These are phyloP conservation scores for Geophilus truncorum DNA, from an alignment of 2,888 invertebrate species.

Conservation along the genomic window DNA sequence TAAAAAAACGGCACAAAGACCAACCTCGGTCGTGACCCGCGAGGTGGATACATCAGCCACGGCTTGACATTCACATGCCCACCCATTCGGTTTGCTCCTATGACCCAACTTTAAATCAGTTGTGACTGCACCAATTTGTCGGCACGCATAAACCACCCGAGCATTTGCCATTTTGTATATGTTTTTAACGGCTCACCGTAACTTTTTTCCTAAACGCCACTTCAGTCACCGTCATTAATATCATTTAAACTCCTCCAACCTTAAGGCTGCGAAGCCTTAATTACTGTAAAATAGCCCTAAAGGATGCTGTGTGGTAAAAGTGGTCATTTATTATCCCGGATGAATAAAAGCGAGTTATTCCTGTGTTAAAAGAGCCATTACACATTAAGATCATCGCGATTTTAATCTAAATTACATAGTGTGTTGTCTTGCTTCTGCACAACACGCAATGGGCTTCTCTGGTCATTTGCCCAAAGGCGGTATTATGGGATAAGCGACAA, in stretches of 20 bases:
- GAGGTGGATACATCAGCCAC: not conserved
- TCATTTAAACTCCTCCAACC: not conserved
- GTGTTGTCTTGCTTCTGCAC: not conserved
- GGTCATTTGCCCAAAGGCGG: too few species aligned
- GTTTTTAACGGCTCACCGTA: not conserved
- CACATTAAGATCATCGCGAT: not conserved
- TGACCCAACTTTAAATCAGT: slow-evolving; percentile 22
- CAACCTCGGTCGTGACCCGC: not conserved
- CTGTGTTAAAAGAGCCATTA: not conserved
- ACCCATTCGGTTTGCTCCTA: slow-evolving; percentile 2
- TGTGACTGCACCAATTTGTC: slow-evolving; percentile 25
- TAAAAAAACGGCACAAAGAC: not conserved
- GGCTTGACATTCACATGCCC: slow-evolving; percentile 20
- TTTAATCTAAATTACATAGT: slow-evolving; percentile 1
- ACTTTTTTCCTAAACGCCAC: not conserved
- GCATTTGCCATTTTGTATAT: not conserved
- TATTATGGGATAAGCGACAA: too few species aligned
- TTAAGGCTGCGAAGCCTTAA: not conserved
- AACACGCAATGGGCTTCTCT: not conserved
- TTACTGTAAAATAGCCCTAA: not conserved
- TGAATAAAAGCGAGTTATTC: not conserved
- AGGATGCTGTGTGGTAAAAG: not conserved
- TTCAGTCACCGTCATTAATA: not conserved
- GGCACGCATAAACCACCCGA: not conserved
- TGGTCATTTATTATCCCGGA: not conserved